These are phyloP conservation scores for Microctenopoma steveboyesi DNA, from an alignment of 2,797 vertebrate genomes.

Conservation along the genomic window DNA sequence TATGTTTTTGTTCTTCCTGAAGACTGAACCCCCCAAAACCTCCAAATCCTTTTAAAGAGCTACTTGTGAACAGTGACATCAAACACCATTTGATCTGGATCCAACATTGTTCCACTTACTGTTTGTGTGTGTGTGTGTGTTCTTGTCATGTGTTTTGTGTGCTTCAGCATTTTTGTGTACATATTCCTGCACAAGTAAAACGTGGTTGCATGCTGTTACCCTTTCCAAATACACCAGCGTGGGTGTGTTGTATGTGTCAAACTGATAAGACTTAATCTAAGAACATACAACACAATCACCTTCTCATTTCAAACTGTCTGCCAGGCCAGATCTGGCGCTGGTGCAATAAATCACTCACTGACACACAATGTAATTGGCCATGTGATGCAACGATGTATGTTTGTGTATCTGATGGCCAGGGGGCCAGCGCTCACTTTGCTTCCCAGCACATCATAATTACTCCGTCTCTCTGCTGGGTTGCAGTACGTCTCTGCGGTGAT, in stretches of 20 bases:
- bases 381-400: conserved; percentile 67
- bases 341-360: conserved; percentile 76
- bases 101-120: neutral
- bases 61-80: neutral
- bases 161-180: conserved; percentile 14
- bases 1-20: too few species aligned
- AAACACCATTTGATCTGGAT: conserved; percentile 7
- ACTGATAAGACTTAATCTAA: conserved; percentile 51
- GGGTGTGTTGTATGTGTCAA: conserved; percentile 34
- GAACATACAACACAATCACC: conserved; percentile 38
- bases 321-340: conserved; percentile 42
- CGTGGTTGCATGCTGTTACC: conserved; percentile 36
- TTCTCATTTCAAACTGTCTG: conserved; percentile 51
- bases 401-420: conserved; percentile 68
- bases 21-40: too few species aligned
- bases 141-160: conserved; percentile 14
- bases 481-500: conserved; percentile 74
- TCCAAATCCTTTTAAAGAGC: too few species aligned
- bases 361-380: conserved; percentile 74
- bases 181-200: conserved; percentile 5
- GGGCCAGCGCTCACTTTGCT: conserved; percentile 69
- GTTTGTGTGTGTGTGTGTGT: neutral
- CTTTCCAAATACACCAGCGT: conserved; percentile 9
- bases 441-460: conserved; percentile 78
- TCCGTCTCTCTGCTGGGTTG: conserved; percentile 73